Percentiles rank a stretch among this genome's conserved stretches.
Evolutionary conservation across 2,113 vertebrate species (phyloP).

Genomic region (Lasiurus cinereus): DNA sequence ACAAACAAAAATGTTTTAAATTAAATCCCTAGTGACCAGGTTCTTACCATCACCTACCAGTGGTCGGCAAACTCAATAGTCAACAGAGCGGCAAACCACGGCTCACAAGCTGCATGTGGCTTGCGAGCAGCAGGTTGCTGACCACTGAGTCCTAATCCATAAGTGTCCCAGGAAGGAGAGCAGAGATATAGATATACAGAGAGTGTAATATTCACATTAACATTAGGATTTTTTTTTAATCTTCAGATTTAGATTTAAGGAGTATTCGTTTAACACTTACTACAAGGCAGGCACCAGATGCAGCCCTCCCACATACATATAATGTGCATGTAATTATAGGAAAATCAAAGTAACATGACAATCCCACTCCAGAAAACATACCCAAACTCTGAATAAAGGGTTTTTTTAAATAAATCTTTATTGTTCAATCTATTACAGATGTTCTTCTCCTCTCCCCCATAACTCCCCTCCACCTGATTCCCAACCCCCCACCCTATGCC

Average conservation of each 20-base stretch:
- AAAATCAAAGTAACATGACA: background rate
- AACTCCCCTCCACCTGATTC: too few species aligned
- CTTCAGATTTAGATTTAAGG: background rate
- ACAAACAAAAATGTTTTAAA: constrained; percentile 43
- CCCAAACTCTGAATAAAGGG: background rate
- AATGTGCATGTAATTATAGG: background rate
- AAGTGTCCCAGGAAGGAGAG: background rate
- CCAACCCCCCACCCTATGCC: too few species aligned
- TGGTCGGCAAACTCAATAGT: too few species aligned
- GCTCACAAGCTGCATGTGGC: too few species aligned
- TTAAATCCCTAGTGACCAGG: background rate
- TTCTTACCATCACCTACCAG: background rate
- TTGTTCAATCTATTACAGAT: too few species aligned
- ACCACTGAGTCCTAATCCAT: background rate
- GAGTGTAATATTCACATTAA: background rate
- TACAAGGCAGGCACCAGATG: background rate
- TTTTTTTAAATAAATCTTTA: background rate
- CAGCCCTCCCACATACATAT: background rate
- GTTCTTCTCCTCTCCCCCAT: too few species aligned
- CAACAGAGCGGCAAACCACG: too few species aligned
- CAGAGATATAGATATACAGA: background rate
- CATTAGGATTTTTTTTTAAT: background rate
- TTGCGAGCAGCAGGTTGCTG: too few species aligned
- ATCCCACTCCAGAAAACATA: background rate
- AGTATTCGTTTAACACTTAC: background rate